Evolutionary conservation across 2,888 invertebrate genomes (phyloP).

Genomic region (Drosophila borealis): DNA sequence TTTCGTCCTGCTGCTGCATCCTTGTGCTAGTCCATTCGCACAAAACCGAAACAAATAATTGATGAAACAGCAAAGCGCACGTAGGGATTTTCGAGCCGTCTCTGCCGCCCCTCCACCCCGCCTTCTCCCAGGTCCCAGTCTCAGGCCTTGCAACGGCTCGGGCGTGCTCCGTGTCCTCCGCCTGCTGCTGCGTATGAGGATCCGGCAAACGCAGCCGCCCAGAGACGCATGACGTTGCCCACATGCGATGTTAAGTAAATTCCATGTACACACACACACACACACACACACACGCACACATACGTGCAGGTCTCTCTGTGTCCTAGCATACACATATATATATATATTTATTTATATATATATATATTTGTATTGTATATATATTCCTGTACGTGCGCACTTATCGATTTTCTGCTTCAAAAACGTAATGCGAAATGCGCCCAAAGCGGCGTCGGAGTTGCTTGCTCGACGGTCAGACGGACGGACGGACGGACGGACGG

Average conservation of each 20-base stretch:
- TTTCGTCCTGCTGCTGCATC: slow-evolving; percentile 36
- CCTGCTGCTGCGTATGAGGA: slow-evolving; percentile 28
- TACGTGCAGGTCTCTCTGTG: background rate
- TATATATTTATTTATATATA: slow-evolving; percentile 22
- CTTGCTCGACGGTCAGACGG: slow-evolving; percentile 19
- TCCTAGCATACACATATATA: slow-evolving; percentile 5
- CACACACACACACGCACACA: background rate
- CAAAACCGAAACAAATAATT: slow-evolving; percentile 81
- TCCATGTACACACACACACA: slow-evolving; percentile 34
- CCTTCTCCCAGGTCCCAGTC: slow-evolving; percentile 2
- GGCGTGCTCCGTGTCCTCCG: background rate
- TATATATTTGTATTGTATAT: slow-evolving; percentile 34
- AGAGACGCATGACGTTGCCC: slow-evolving; percentile 72
- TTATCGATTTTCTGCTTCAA: slow-evolving; percentile 76
- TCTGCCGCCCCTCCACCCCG: background rate
- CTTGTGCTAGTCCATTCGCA: slow-evolving; percentile 67
- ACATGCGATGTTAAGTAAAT: slow-evolving; percentile 62
- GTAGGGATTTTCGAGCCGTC: slow-evolving; percentile 74
- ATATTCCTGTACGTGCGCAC: slow-evolving; percentile 71
- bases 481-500: background rate
- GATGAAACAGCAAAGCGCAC: slow-evolving; percentile 81
- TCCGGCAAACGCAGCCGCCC: slow-evolving; percentile 25
- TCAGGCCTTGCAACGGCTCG: slow-evolving; percentile 27
- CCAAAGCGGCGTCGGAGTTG: slow-evolving; percentile 56
- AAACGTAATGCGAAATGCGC: slow-evolving; percentile 66